Base-by-base conservation (phyloP, 2,888 invertebrate species). In the Temnothorax unifasciatus region DNA sequence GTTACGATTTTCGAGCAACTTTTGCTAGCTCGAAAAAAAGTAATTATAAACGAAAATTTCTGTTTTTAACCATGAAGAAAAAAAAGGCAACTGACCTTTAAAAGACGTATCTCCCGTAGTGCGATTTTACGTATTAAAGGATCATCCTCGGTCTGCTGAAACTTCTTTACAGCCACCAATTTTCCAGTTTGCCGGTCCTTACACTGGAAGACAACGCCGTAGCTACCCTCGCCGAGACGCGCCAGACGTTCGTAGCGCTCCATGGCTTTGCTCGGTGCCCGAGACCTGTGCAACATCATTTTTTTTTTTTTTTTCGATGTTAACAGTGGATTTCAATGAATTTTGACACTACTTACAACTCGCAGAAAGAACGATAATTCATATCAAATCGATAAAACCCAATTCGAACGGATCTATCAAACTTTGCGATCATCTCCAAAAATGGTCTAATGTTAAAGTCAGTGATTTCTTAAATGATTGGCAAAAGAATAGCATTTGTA, bases 61-160 rank as follows among this genome's bases (percentile, higher is more conserved):
- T 25, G 2, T 9, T 25, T 66, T 29, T 11, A 18, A 18, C 9
- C 25, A 44, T 15, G 44, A 18, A 18, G 18, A 18, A 25, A 47
- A 25, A 21, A 63, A 8, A 34, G 50, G 4, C n/a, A 50, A 86
- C 90, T 86, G 64, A 99, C 99, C 97, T 99, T 99, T 8, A 99
- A 96, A 96, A 99, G 97, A 91, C 98, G 96, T 93, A 99, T 99
- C 96, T 99, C 99, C 90, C 99, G 95, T 75, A 99, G 96, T 1
- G 99, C 99, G 89, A 99, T 99, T 96, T 99, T 99, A 92, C 99
- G 96, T 90, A 99, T 99, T 68, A 99, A 97, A 11, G 99, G 99
- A 95, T 99, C 99, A 94, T 99, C 99, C 95, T 99, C 99, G 84
- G 98, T 98, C 95, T 99, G 99, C 15, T 99, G 97, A 95, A 99